A percentile compares a stretch with the other conserved stretches of the same genome.
Evolutionary conservation across 1,140 invertebrate species (phyloP).

Genomic region (Harpegnathos saltator): DNA sequence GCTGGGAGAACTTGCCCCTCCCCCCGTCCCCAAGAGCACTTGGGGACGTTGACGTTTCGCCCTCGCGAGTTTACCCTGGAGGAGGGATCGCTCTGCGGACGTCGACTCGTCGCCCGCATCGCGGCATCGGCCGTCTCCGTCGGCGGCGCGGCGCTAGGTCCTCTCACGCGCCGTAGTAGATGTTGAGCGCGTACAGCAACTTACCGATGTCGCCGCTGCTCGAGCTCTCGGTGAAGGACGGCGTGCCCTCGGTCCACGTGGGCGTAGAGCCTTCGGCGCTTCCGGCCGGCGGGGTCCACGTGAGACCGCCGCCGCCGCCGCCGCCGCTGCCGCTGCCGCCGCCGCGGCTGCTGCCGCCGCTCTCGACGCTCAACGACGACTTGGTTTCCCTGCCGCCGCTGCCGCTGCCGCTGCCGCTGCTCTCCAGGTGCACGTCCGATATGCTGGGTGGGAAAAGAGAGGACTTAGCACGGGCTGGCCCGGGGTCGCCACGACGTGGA

Average conservation of each 20-base stretch:
- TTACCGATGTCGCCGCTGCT: slow-evolving; percentile 96
- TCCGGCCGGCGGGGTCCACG: slow-evolving; percentile 93
- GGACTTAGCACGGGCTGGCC: neutral
- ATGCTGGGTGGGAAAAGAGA: slow-evolving; percentile 73
- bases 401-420: slow-evolving; percentile 83
- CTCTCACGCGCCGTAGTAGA: slow-evolving; percentile 79
- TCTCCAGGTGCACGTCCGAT: slow-evolving; percentile 85
- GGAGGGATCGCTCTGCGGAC: too few relatives aligned
- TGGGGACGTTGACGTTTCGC: too few relatives aligned
- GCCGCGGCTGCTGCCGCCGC: slow-evolving; percentile 86
- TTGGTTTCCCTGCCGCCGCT: slow-evolving; percentile 88
- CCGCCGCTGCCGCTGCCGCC: slow-evolving; percentile 86
- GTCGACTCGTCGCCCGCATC: too few relatives aligned
- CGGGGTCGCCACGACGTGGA: too few relatives aligned
- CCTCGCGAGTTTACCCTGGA: too few relatives aligned
- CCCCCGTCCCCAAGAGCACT: too few relatives aligned
- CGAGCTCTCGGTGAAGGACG: slow-evolving; percentile 98
- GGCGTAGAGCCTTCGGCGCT: slow-evolving; percentile 97
- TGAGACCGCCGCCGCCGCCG: slow-evolving; percentile 88
- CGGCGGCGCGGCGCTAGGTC: too few relatives aligned
- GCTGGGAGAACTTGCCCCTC: too few relatives aligned
- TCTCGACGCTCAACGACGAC: slow-evolving; percentile 90
- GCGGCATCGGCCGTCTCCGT: too few relatives aligned
- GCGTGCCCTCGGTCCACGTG: slow-evolving; percentile 99
- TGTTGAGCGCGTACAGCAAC: slow-evolving; percentile 82